Percentiles rank a stretch among this genome's conserved stretches.
Evolutionary conservation across 64 coral and sea anemone species (phyloP).

Genomic region (Stichodactyla helianthus): DNA sequence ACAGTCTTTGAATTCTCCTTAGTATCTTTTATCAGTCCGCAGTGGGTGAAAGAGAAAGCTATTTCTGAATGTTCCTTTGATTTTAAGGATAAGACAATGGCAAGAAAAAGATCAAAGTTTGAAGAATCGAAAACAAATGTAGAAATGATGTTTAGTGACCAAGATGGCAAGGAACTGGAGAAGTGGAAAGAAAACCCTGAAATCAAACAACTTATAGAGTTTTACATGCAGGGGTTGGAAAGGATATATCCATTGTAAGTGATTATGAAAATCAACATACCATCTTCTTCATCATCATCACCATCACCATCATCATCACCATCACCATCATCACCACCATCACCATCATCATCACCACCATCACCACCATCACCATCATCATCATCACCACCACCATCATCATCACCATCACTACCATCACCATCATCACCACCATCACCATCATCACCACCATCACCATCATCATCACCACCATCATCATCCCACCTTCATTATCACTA

Average conservation of each 20-base stretch:
- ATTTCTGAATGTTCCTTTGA: conserved; percentile 16
- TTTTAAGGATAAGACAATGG: background rate
- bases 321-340: background rate
- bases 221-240: conserved; percentile 42
- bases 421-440: background rate
- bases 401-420: background rate
- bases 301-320: background rate
- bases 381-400: no score
- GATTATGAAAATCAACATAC: background rate
- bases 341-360: background rate
- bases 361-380: background rate
- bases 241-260: conserved; percentile 42
- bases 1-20: conserved; percentile 6
- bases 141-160: background rate
- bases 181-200: conserved; percentile 24
- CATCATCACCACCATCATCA: background rate
- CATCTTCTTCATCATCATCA: background rate
- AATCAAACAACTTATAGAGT: conserved; percentile 6
- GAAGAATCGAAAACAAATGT: background rate
- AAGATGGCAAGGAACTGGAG: conserved; percentile 3
- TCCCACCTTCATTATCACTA: no score
- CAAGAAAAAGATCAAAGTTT: background rate
- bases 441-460: background rate
- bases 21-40: conserved; percentile 33
- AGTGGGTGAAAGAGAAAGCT: background rate